Conservation (phyloP, 2,888 invertebrate species). For the Merodon equestris region DNA sequence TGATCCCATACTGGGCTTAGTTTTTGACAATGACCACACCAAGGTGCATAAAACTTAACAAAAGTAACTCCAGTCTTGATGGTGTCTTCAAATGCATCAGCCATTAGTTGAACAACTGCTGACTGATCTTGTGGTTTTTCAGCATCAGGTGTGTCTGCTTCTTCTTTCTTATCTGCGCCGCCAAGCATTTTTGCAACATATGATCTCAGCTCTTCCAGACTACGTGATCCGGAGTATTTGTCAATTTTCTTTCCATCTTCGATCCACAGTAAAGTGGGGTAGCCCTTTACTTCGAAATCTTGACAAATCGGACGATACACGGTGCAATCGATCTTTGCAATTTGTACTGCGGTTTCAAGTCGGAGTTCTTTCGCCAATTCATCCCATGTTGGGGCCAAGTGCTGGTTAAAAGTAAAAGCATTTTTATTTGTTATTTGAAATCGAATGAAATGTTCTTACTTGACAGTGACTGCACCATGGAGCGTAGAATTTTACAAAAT, state of each 20-base stretch:
- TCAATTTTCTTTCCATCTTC: constrained; percentile 92
- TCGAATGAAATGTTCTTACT: constrained; percentile 77
- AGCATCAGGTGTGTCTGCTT: constrained; percentile 6
- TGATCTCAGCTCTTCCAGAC: constrained; percentile 84
- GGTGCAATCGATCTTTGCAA: constrained; percentile 93
- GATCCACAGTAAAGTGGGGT: constrained; percentile 93
- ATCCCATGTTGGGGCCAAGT: constrained; percentile 91
- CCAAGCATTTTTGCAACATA: constrained; percentile 86
- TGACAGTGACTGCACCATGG: constrained; percentile 96
- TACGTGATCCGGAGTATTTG: constrained; percentile 85
- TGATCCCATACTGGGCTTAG: constrained; percentile 91
- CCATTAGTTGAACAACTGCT: constrained; percentile 80
- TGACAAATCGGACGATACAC: constrained; percentile 86
- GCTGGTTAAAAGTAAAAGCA: constrained; percentile 78
- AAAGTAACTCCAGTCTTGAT: constrained; percentile 87
- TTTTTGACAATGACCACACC: constrained; percentile 94
- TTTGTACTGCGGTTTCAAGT: constrained; percentile 83
- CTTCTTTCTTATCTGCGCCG: constrained; percentile 70
- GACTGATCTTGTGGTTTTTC: constrained; percentile 70
- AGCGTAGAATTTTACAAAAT: constrained; percentile 94
- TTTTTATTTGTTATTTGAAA: neutral
- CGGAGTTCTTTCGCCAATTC: constrained; percentile 86
- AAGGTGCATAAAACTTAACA: constrained; percentile 93
- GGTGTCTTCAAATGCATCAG: constrained; percentile 86
- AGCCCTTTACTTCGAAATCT: constrained; percentile 90